Base-by-base conservation (phyloP, 2,113 vertebrate genomes). In the Mus pahari region DNA sequence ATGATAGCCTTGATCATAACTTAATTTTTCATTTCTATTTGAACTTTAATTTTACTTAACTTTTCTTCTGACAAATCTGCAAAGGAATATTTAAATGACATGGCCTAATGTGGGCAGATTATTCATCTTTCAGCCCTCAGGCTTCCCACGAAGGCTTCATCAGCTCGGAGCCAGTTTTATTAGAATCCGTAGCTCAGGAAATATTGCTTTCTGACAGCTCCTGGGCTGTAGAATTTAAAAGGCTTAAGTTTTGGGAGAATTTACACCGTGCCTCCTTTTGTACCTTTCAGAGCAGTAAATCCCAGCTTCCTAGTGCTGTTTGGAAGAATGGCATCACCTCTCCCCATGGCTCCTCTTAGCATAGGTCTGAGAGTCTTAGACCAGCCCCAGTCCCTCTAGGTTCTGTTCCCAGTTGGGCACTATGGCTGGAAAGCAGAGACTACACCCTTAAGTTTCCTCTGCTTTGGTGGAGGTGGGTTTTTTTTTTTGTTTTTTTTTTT, bases 101-200 rank as follows among this genome's bases (percentile, higher is more conserved):
- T 2, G 13, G 64, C 89, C 58, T 94, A 94, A 98, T 96, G 19
- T 90, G 92, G 96, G 79, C 94, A 96, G 97, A 78, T 91, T 95
- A 48, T 96, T 96, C 79, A 70, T 95, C 74, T 89, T 90, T 96
- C 97, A 96, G 19, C 96, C 94, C 97, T 88, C 71, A 92, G 97
- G 95, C 97, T 96, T 92, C 93, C 90, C n/a, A 97, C 91, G 94
- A 97, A 97, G 95, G 58, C 89, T 97, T 97, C 96, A 87, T 97
- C 96, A 66, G 86, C 94, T 97, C 97, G 55, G 82, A 97, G 84
- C 91, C 90, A 96, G 81, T 97, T 98, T 98, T 98, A 97, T 97
- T 98, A 97, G 97, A 98, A 98, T 97, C 93, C 8, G 89, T 91
- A 97, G 97, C 97, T 98, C 98, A 98, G 97, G 97, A 98, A 98